Evolutionary conservation across 2,113 vertebrate genomes (phyloP).

Genomic region (Pteronura brasiliensis): DNA sequence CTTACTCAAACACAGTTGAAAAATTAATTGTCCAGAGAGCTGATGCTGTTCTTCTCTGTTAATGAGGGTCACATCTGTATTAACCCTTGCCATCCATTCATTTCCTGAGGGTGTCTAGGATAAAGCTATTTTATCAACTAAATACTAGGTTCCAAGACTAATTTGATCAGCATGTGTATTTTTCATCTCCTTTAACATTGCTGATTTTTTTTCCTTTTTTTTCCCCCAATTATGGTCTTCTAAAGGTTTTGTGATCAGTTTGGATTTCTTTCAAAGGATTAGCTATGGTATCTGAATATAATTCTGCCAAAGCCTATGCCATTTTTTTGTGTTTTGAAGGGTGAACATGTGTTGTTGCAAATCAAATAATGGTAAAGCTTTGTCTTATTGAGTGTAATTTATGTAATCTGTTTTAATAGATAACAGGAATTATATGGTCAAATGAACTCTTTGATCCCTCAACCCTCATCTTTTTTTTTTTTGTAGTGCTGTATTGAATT

Average conservation of each 20-base stretch:
- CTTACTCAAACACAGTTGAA: not conserved
- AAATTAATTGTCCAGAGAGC: not conserved
- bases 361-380: conserved; percentile 51
- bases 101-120: not conserved
- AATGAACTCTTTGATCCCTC: conserved; percentile 27
- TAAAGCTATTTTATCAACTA: not conserved
- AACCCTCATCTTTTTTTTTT: not conserved
- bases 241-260: conserved; percentile 18
- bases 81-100: not conserved
- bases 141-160: not conserved
- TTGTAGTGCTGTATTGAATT: too few species aligned
- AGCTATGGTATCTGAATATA: conserved; percentile 44
- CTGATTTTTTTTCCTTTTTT: not conserved
- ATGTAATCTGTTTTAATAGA: conserved; percentile 64
- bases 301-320: conserved; percentile 29
- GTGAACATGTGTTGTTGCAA: conserved; percentile 44
- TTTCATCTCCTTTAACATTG: not conserved
- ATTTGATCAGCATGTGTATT: not conserved
- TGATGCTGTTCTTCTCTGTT: not conserved
- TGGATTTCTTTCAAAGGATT: conserved; percentile 62
- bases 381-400: conserved; percentile 57
- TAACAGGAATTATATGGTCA: conserved; percentile 53
- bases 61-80: not conserved
- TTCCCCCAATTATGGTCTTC: not conserved
- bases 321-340: conserved; percentile 55